Base-by-base conservation (phyloP, 2,113 vertebrate species). In the Mormoops blainvillei region DNA sequence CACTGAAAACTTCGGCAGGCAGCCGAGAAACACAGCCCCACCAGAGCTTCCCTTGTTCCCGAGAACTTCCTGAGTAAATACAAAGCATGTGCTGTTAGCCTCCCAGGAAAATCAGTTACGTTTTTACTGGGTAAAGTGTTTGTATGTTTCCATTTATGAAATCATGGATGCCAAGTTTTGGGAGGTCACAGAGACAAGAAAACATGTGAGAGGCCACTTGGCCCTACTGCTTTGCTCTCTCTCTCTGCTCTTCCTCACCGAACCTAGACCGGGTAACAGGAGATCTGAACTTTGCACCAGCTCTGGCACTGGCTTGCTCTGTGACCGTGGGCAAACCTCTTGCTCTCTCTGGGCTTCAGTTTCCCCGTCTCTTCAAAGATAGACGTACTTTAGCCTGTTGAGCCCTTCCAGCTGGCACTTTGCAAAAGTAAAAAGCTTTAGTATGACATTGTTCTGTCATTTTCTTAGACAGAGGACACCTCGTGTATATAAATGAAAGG, bases 81-180 rank as follows among this genome's bases (percentile, higher is more conserved):
- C 11, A 0, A 89, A 80, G 43, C 38, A 16, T 26, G 24, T 86
- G 36, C 10, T 78, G 6, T 45, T 85, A 65, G 38, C 48, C 20
- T 43, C 68, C 26, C 7, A 38, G 84, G 52, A 85, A 94, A 93
- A 94, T 41, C 50, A 84, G 2, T 54, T 71, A 18, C 31, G 2
- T 12, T 70, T 91, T 95, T 48, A 58, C 52, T 73, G 65, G 45
- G 20, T 15, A 78, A 91, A 78, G 4, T 50, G 11, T 81, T 43
- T 83, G 6, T 58, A 9, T 48, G 92, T 95, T 96, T 85, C 52
- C 22, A 33, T 54, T 93, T 94, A 36, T 61, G 52, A 94, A 89
- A 61, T 82, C 65, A 26, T 24, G 2, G 80, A 33, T 19, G 77
- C 45, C 13, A 56, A 5, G 58, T 68, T 45, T 82, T 26, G 38